These are phyloP conservation scores for Chlorodrepanis virens DNA, from an alignment of 2,113 vertebrate species.

Conservation along the genomic window DNA sequence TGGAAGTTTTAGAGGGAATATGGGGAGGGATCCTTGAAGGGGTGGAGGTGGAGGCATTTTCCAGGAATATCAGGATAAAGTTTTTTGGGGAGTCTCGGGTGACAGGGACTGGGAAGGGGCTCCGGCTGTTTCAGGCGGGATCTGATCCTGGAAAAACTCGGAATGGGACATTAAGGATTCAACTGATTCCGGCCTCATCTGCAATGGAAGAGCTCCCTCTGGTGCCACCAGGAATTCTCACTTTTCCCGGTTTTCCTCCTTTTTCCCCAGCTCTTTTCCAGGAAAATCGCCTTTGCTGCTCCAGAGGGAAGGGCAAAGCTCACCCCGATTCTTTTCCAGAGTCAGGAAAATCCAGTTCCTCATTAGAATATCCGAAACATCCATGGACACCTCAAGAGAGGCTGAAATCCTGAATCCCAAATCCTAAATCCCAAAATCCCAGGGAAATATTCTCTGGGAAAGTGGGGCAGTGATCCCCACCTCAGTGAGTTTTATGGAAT, in stretches of 20 bases:
- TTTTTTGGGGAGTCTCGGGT: accelerated
- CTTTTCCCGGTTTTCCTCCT: neutral
- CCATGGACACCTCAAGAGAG: no score
- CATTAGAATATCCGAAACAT: neutral
- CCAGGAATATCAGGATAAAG: neutral
- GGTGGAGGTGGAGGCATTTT: neutral
- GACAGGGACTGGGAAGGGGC: neutral
- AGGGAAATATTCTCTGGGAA: neutral
- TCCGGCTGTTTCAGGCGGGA: neutral
- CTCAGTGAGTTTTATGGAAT: accelerated
- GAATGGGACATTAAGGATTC: neutral
- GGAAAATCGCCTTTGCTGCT: neutral
- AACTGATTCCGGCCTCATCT: neutral
- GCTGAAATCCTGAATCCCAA: neutral
- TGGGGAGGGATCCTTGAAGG: neutral
- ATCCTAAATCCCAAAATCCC: accelerated
- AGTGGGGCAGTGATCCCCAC: no score
- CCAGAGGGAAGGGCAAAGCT: neutral
- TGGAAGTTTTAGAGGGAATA: neutral
- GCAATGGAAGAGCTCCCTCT: conserved; percentile 65
- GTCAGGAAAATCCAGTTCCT: neutral
- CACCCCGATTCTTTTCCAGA: neutral
- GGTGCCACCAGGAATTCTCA: neutral
- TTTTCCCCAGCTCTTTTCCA: neutral
- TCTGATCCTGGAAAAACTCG: neutral